Percentiles rank a stretch among this genome's conserved stretches.
Conservation (phyloP, 2,113 vertebrate genomes). For the Todiramphus saurophagus region DNA sequence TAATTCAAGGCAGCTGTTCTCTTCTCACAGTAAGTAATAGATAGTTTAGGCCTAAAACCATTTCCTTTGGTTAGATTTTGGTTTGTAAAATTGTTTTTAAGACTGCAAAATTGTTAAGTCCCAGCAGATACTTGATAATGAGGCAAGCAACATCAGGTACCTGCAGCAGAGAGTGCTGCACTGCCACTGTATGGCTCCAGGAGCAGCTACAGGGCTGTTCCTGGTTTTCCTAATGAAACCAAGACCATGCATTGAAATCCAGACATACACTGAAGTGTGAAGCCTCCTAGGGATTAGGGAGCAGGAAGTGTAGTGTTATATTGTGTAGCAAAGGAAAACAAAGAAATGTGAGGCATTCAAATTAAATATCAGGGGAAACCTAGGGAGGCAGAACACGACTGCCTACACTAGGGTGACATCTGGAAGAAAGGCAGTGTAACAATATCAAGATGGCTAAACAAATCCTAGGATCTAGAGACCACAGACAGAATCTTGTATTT, state of each 20-base stretch:
- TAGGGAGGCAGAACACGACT: neutral
- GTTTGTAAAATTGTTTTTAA: neutral
- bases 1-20: slow-evolving; percentile 40
- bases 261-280: neutral
- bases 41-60: neutral
- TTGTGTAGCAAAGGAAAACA: neutral
- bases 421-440: neutral
- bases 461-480: neutral
- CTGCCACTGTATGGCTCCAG: neutral
- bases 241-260: neutral
- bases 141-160: neutral
- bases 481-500: neutral
- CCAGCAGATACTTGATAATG: neutral
- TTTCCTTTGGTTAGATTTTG: neutral
- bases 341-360: neutral
- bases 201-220: neutral
- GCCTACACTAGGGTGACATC: neutral
- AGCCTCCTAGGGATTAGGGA: neutral
- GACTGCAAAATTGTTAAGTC: neutral
- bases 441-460: neutral
- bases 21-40: neutral
- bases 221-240: neutral
- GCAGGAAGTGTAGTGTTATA: neutral
- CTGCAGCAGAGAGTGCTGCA: neutral
- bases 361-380: neutral